These are phyloP conservation scores for Schizopygopsis pylzovi DNA, from an alignment of 2,797 vertebrate genomes.

Conservation along the genomic window DNA sequence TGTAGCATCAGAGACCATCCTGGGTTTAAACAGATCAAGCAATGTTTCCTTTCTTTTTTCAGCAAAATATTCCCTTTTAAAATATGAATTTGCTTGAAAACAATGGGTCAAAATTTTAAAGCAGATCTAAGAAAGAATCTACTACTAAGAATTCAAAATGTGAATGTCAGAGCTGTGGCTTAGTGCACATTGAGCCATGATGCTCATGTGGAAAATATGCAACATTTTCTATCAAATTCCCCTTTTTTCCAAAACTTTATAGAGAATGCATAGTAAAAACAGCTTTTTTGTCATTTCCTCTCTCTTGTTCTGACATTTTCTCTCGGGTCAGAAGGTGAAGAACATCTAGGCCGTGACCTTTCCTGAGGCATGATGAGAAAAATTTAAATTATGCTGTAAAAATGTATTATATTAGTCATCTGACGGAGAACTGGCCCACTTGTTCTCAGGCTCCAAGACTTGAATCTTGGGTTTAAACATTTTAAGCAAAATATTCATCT, in stretches of 20 bases:
- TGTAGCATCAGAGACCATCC: neutral
- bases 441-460: constrained; percentile 11
- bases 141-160: neutral
- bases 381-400: constrained; percentile 70
- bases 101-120: neutral
- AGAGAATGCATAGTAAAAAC: neutral
- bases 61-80: neutral
- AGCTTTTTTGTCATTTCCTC: constrained; percentile 38
- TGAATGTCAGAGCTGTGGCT: neutral
- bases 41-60: neutral
- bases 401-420: constrained; percentile 64
- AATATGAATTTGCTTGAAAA: neutral
- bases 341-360: constrained; percentile 79
- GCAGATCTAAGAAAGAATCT: neutral
- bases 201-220: neutral
- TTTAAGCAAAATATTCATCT: neutral
- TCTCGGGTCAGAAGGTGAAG: constrained; percentile 63
- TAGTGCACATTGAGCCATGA: neutral
- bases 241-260: neutral
- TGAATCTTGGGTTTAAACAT: constrained; percentile 10
- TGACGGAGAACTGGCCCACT: constrained; percentile 54
- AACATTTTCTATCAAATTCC: neutral
- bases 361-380: constrained; percentile 74
- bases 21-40: neutral
- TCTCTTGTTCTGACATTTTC: constrained; percentile 57